Base-by-base conservation (phyloP, 2,113 vertebrate species). In the Diglossa brunneiventris region DNA sequence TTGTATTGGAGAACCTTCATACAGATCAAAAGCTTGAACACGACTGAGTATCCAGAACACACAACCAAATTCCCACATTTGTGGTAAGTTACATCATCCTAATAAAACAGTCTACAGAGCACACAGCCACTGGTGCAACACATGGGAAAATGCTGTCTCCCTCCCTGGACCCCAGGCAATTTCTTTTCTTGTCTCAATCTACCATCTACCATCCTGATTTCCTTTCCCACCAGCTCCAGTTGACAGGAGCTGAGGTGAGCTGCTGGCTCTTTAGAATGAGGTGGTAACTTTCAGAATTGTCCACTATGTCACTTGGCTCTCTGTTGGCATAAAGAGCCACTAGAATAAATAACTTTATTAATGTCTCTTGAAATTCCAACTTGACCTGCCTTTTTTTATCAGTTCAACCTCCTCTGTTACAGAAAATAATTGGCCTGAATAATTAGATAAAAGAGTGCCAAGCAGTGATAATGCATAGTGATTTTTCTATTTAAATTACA, bases 401-500 rank as follows among this genome's bases (percentile, higher is more conserved):
- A 44, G 61, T 35, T 63, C 56, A 77, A 35, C 64, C 64, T 78
- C 66, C 76, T 67, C 47, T 47, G 56, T 56, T 84, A 67, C 64
- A 81, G 76, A n/a, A 83, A 83, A 55, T 35, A 80, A 77, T 33
- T 74, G 37, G 35, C 27, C 39, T 89, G 82, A 82, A 68, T 79
- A 91, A 88, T 86, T 79, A 93, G 79, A 74, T 79, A 88, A 81
- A 83, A 90, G 78, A 49, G 70, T 94, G 83, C 14, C 53, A 90
- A 80, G 72, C 31, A 74, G 37, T 67, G 73, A 74, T 59, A 78
- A 70, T 27, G 28, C 52, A 58, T 14, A 90, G 74, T n/a, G 76
- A 89, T 87, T 83, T 89, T 94, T 74, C 72, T 74, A 24, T 61
- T 94, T 88, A 82, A 94, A 83, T 94, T 90, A 63, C 59, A 72